Percentiles rank a stretch among this genome's conserved stretches.
phyloP scores from a whole-genome alignment of 2,113 vertebrate species.

The Elachura formosa region DNA sequence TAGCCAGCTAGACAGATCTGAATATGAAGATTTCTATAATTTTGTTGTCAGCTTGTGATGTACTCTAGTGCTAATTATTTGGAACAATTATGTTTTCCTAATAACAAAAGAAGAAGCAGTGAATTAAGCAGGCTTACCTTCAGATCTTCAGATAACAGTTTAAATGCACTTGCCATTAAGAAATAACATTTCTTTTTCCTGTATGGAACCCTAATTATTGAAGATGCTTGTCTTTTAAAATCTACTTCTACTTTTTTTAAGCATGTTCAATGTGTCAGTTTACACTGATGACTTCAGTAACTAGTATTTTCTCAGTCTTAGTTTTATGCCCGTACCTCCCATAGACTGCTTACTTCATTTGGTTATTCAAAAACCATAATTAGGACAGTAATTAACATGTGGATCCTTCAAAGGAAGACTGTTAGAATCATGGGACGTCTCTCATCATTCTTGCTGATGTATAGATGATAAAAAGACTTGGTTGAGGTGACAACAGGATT shows the following conservation, averaged over 20 bases:
- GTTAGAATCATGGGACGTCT: constrained; percentile 69
- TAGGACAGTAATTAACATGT: constrained; percentile 79
- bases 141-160: constrained; percentile 77
- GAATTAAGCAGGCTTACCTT: constrained; percentile 82
- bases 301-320: constrained; percentile 76
- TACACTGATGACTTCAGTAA: constrained; percentile 73
- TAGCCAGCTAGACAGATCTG: constrained; percentile 79
- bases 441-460: constrained; percentile 74
- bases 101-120: constrained; percentile 82
- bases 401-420: constrained; percentile 73
- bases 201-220: constrained; percentile 73
- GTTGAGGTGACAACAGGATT: constrained; percentile 67
- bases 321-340: constrained; percentile 73
- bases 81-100: constrained; percentile 85
- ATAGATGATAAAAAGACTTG: constrained; percentile 71
- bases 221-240: constrained; percentile 75
- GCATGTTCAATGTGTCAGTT: constrained; percentile 71
- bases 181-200: constrained; percentile 72
- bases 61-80: constrained; percentile 83
- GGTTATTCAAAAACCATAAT: constrained; percentile 80
- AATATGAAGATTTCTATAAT: constrained; percentile 85
- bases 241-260: constrained; percentile 64
- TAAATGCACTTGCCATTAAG: constrained; percentile 79
- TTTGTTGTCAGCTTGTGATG: constrained; percentile 86
- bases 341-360: constrained; percentile 78